A percentile compares a stretch with the other conserved stretches of the same genome.
Conservation (phyloP, 2,113 vertebrate species). For the Morphnarchus princeps region DNA sequence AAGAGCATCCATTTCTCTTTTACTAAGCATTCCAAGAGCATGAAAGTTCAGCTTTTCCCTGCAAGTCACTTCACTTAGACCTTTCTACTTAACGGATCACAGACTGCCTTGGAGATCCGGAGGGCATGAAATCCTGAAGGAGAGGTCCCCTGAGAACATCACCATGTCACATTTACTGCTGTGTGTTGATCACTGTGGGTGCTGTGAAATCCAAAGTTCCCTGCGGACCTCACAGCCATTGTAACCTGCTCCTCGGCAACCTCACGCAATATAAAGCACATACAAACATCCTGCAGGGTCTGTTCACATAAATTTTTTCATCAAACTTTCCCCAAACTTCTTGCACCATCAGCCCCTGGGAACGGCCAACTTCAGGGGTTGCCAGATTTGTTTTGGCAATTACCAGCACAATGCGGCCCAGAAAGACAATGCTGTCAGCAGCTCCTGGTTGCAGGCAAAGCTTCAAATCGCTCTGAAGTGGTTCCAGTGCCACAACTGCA, state of each 20-base stretch:
- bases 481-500: background rate
- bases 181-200: background rate
- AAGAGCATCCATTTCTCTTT: background rate
- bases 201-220: background rate
- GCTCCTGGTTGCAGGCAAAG: background rate
- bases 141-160: background rate
- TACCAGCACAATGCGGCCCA: rapidly evolving
- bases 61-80: background rate
- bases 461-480: background rate
- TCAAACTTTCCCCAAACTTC: background rate
- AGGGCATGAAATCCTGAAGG: background rate
- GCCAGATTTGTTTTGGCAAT: background rate
- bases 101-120: background rate
- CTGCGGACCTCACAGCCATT: background rate
- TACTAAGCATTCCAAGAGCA: background rate
- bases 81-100: background rate
- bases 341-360: background rate
- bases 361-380: background rate
- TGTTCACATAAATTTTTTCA: rapidly evolving
- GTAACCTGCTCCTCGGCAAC: background rate
- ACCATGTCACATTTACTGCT: background rate
- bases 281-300: background rate
- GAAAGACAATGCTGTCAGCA: background rate
- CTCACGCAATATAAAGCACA: rapidly evolving
- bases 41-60: background rate